These are phyloP conservation scores for Sarcophaga caerulescens DNA, from an alignment of 2,888 invertebrate genomes.

Conservation along the genomic window DNA sequence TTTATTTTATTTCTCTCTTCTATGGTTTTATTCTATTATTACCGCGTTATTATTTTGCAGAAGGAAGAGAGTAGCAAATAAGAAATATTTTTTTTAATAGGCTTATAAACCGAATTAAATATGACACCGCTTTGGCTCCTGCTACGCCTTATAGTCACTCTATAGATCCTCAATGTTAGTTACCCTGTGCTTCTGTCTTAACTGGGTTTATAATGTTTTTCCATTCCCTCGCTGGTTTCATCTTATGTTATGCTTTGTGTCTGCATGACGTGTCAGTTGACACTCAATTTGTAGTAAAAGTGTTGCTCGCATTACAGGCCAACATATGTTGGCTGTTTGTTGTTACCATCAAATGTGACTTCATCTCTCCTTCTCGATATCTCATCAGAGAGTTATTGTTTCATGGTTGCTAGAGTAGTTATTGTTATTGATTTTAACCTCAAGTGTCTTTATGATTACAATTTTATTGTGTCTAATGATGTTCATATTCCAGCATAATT, in stretches of 20 bases:
- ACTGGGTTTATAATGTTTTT: slow-evolving; percentile 52
- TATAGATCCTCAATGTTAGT: background rate
- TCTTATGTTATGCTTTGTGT: slow-evolving; percentile 47
- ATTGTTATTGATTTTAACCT: slow-evolving; percentile 67
- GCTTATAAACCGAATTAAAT: slow-evolving; percentile 76
- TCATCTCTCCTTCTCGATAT: slow-evolving; percentile 4
- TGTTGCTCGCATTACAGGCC: slow-evolving; percentile 58
- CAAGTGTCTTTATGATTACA: slow-evolving; percentile 76
- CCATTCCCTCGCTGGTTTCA: slow-evolving; percentile 23
- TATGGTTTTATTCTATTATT: background rate
- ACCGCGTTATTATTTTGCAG: background rate
- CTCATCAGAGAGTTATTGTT: background rate
- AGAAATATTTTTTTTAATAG: slow-evolving; percentile 40
- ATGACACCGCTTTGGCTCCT: slow-evolving; percentile 77
- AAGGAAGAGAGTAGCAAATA: too few species aligned
- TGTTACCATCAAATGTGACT: slow-evolving; percentile 29
- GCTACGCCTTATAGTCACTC: background rate
- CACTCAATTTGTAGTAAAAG: slow-evolving; percentile 78
- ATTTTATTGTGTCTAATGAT: slow-evolving; percentile 75
- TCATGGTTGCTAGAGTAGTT: background rate
- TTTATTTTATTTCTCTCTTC: background rate
- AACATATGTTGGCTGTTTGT: slow-evolving; percentile 54
- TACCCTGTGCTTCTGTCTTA: slow-evolving; percentile 19
- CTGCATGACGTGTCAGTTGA: slow-evolving; percentile 75
- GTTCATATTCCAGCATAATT: slow-evolving; percentile 68